These are phyloP conservation scores for Chloroceryle inda DNA, from an alignment of 2,797 vertebrate species.

Conservation along the genomic window DNA sequence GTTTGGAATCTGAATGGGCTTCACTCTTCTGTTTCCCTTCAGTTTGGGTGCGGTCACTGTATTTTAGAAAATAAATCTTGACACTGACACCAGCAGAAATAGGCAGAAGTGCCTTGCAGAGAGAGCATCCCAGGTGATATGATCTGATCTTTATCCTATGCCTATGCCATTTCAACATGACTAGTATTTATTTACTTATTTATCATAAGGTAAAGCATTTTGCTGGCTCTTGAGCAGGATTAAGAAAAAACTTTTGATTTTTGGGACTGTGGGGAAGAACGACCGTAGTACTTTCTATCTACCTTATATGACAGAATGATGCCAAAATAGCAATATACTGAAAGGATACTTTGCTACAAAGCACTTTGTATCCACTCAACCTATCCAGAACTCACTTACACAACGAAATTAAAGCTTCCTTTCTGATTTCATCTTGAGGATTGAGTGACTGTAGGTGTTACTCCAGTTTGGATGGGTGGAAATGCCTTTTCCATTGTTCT, in stretches of 20 bases:
- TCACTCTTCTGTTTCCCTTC: constrained; percentile 4
- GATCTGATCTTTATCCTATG: neutral
- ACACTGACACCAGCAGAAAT: neutral
- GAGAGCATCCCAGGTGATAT: neutral
- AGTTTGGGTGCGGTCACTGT: neutral
- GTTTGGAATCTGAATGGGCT: neutral
- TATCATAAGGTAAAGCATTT: neutral
- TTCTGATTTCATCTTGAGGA: neutral
- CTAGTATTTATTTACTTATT: neutral
- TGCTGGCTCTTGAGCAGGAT: neutral
- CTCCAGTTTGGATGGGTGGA: neutral
- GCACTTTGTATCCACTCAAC: neutral
- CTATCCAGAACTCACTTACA: neutral
- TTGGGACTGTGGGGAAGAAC: neutral
- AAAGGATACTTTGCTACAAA: neutral
- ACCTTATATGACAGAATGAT: neutral
- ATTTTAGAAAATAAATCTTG: neutral
- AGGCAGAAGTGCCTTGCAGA: neutral
- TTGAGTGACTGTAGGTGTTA: neutral
- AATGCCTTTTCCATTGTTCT: neutral
- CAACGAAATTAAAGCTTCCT: neutral
- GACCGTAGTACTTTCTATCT: neutral
- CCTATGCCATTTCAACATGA: constrained; percentile 19
- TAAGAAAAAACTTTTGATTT: neutral
- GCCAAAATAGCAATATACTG: neutral